Conservation (phyloP, 1,140 invertebrate genomes). For the Stenopsyche tienmushanensis region DNA sequence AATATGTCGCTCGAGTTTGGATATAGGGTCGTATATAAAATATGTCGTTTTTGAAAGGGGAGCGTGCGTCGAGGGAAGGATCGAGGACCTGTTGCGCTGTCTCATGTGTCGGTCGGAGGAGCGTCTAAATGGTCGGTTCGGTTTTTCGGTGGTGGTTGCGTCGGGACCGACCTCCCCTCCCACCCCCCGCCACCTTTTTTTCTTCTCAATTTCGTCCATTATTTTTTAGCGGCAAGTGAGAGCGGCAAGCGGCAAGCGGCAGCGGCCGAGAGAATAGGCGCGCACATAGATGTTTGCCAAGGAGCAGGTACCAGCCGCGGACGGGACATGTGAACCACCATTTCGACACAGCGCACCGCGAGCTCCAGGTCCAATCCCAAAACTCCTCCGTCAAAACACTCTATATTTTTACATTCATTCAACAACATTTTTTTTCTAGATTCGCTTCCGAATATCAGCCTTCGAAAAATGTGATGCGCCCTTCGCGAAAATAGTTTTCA, state of each 20-base stretch:
- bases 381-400: neutral
- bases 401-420: neutral
- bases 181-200: slow-evolving; percentile 24
- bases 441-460: too few relatives aligned
- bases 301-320: slow-evolving; percentile 22
- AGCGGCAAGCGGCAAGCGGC: slow-evolving; percentile 35
- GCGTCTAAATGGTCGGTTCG: slow-evolving; percentile 26
- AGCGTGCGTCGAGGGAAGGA: neutral
- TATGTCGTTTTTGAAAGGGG: too few relatives aligned
- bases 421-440: neutral
- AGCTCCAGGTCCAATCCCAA: neutral
- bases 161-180: neutral
- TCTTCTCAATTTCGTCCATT: slow-evolving; percentile 34
- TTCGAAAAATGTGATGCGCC: too few relatives aligned
- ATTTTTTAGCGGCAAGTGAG: slow-evolving; percentile 39
- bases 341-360: neutral
- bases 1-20: too few relatives aligned
- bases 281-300: slow-evolving; percentile 28
- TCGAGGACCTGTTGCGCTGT: neutral
- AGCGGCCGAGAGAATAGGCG: slow-evolving; percentile 29
- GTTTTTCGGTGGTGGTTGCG: slow-evolving; percentile 33
- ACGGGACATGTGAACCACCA: neutral
- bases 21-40: too few relatives aligned
- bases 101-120: neutral
- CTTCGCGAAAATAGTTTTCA: too few relatives aligned